Evolutionary conservation across 2,113 vertebrate genomes (phyloP).

Genomic region (Eublepharis macularius): DNA sequence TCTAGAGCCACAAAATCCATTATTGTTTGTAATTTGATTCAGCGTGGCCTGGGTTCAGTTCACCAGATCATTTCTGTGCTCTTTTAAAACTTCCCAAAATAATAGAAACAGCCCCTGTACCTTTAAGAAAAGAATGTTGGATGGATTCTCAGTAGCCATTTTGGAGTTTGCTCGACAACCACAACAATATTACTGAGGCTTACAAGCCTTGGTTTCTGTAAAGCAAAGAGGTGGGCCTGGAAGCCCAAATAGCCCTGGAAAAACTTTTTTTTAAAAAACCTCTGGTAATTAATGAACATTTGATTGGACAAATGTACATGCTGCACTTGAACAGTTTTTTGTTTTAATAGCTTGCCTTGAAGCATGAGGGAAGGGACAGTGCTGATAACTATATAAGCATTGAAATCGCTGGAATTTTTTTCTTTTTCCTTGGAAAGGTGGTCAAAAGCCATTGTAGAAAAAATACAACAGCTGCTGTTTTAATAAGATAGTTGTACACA

Average conservation of each 20-base stretch:
- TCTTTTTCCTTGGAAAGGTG: background rate
- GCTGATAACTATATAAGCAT: background rate
- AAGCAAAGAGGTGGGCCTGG: no score
- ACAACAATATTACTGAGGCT: no score
- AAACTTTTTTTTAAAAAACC: background rate
- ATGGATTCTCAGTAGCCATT: no score
- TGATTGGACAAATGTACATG: slow-evolving; percentile 1
- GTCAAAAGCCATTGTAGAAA: background rate
- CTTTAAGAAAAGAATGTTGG: no score
- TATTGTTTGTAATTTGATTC: background rate
- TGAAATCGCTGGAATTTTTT: background rate
- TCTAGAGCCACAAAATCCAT: slow-evolving; percentile 15
- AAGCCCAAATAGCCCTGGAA: no score
- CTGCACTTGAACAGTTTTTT: background rate
- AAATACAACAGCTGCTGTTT: background rate
- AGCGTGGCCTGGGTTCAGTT: slow-evolving; percentile 6
- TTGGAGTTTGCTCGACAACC: no score
- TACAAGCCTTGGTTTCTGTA: no score
- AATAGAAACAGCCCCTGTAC: no score
- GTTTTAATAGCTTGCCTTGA: slow-evolving; percentile 45
- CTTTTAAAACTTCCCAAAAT: slow-evolving; percentile 33
- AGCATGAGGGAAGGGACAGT: background rate
- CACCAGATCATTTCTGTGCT: slow-evolving; percentile 8
- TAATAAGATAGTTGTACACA: background rate
- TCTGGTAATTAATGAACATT: slow-evolving; percentile 32